Percentiles rank a stretch among this genome's conserved stretches.
Conservation (phyloP, 23 tunicate genomes). For the Styela plicata region DNA sequence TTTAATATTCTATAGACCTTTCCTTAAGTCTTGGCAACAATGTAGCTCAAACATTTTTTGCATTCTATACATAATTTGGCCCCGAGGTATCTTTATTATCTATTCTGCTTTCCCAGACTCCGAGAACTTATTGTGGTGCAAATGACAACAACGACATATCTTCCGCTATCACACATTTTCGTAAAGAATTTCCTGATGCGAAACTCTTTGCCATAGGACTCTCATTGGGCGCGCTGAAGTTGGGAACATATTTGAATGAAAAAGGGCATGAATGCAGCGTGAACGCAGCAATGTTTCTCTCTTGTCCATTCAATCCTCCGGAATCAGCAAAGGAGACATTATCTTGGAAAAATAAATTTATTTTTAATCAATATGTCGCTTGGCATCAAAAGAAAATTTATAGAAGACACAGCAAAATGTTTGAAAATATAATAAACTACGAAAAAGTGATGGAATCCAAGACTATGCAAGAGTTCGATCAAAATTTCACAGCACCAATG, state of each 20-base stretch:
- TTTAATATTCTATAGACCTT: no score
- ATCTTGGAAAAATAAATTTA: background rate
- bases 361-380: background rate
- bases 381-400: background rate
- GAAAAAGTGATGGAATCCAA: background rate
- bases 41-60: no score
- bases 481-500: background rate
- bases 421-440: background rate
- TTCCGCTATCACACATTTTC: background rate
- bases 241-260: background rate
- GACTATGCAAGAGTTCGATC: background rate
- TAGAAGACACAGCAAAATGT: background rate
- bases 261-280: background rate
- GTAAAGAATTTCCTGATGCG: background rate
- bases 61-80: no score
- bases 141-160: background rate
- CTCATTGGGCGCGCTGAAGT: background rate
- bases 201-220: background rate
- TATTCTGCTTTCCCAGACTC: constrained; percentile 35
- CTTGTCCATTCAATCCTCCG: constrained; percentile 10
- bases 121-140: constrained; percentile 13
- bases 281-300: background rate
- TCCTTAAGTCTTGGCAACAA: no score
- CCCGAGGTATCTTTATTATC: no score
- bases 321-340: background rate